These are phyloP conservation scores for Coelogynopora nodosa DNA, from an alignment of 2,888 invertebrate genomes.

Conservation along the genomic window DNA sequence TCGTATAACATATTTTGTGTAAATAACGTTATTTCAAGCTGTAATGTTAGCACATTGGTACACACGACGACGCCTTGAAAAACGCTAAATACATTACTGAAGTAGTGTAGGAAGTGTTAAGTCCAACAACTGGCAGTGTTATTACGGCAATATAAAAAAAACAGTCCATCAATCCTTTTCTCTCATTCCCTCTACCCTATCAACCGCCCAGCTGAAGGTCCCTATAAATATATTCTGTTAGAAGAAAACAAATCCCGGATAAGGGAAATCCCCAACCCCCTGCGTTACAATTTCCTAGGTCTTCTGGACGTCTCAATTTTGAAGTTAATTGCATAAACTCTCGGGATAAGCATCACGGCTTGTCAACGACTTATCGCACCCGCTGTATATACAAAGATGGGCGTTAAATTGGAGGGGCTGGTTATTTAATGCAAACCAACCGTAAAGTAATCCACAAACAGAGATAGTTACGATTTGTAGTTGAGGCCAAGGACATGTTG, in stretches of 20 bases:
- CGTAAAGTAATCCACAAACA: not conserved
- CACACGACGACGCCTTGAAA: no score
- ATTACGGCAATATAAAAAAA: no score
- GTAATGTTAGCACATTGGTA: no score
- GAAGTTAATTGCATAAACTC: constrained; percentile 14
- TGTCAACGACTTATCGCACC: constrained; percentile 10
- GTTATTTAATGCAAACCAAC: not conserved
- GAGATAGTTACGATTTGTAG: not conserved
- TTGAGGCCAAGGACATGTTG: not conserved
- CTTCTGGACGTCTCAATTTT: not conserved
- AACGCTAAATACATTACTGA: no score
- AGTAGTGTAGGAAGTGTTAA: no score
- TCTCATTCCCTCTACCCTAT: no score
- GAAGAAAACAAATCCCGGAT: not conserved
- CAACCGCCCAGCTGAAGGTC: no score
- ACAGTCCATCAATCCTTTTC: no score
- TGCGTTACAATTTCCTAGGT: not conserved
- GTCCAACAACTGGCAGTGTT: no score
- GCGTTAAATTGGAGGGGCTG: not conserved
- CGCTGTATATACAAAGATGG: not conserved
- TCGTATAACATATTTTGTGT: no score
- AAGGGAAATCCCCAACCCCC: not conserved
- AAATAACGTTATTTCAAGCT: no score
- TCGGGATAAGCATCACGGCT: not conserved
- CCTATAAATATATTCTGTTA: no score